A percentile compares a stretch with the other conserved stretches of the same genome.
Conservation (phyloP, 2,797 vertebrate species). For the Coracias cyanogaster region DNA sequence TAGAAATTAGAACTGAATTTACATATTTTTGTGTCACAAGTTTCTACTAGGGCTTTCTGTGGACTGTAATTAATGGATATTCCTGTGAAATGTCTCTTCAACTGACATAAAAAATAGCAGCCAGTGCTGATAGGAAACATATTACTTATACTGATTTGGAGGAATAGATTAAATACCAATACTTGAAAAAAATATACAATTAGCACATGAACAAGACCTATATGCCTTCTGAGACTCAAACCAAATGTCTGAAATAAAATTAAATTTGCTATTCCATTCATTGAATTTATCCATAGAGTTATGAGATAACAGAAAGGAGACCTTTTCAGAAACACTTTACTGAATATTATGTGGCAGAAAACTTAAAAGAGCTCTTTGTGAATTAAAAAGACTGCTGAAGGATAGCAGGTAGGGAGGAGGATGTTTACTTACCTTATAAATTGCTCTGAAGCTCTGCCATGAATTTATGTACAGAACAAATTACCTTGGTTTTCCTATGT, state of each 20-base stretch:
- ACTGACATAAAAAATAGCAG: background rate
- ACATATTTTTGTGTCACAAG: background rate
- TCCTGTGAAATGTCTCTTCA: background rate
- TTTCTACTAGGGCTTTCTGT: background rate
- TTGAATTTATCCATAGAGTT: background rate
- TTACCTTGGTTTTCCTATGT: background rate
- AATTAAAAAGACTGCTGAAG: background rate
- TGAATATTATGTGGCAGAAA: background rate
- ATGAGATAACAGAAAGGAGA: background rate
- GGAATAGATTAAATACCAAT: background rate
- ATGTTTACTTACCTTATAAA: background rate
- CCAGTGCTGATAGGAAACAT: background rate
- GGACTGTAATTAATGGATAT: background rate
- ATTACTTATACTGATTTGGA: background rate
- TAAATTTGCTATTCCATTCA: background rate
- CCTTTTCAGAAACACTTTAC: background rate
- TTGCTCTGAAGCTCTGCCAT: background rate
- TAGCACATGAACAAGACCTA: background rate
- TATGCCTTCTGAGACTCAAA: background rate
- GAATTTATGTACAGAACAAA: conserved; percentile 24
- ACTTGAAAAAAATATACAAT: background rate
- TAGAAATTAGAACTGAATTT: background rate
- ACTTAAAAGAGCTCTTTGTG: background rate
- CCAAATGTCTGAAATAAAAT: background rate
- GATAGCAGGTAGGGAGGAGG: background rate